Evolutionary conservation across 2,888 invertebrate species (phyloP).

Genomic region (Rotaria socialis): DNA sequence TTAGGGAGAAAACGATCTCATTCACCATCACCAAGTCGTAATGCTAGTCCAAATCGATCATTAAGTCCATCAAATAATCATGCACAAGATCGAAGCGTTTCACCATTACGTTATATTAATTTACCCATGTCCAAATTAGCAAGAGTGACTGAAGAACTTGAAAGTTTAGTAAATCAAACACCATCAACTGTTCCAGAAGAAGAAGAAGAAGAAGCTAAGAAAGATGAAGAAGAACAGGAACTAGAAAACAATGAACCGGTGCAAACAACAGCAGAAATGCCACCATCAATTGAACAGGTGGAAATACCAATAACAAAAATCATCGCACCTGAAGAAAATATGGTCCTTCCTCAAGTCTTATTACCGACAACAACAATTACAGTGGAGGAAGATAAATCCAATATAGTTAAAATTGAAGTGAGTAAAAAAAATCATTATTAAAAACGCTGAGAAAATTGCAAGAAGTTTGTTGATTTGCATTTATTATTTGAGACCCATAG

Average conservation of each 20-base stretch:
- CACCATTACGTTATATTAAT: slow-evolving; percentile 28
- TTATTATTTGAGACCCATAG: background rate
- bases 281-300: background rate
- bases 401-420: background rate
- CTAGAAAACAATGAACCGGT: background rate
- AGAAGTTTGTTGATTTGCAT: background rate
- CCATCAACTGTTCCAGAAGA: background rate
- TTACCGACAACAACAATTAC: background rate
- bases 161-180: background rate
- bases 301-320: background rate
- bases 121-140: background rate
- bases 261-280: background rate
- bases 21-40: slow-evolving; percentile 16
- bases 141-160: slow-evolving; percentile 15
- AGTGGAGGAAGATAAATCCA: background rate
- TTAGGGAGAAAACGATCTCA: slow-evolving; percentile 34
- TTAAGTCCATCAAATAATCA: background rate
- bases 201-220: background rate
- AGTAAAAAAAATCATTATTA: background rate
- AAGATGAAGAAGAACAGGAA: background rate
- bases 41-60: background rate
- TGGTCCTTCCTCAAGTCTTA: background rate
- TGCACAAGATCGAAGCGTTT: background rate
- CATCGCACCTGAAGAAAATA: background rate
- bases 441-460: too few relatives aligned